Percentiles rank a stretch among this genome's conserved stretches.
Evolutionary conservation across 1,140 invertebrate genomes (phyloP).

Genomic region (Reticulitermes speratus): DNA sequence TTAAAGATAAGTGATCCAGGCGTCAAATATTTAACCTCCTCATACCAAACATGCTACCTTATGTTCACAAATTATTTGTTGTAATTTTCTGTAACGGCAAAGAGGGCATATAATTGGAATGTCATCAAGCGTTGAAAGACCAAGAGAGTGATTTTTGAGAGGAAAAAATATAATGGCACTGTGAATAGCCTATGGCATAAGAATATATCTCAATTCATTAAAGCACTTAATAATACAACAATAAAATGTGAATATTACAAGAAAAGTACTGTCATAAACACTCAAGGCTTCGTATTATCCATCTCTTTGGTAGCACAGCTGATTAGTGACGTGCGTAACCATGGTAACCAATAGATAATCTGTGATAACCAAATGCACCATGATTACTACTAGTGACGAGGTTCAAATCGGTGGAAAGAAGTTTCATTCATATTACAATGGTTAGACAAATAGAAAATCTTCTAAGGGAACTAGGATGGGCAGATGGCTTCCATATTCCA

Average conservation of each 20-base stretch:
- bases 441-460: slow-evolving; percentile 55
- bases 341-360: not conserved
- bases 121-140: too few species aligned
- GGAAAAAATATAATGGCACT: too few species aligned
- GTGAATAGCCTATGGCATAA: too few species aligned
- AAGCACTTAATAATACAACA: too few species aligned
- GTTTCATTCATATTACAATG: not conserved
- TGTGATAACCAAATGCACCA: not conserved
- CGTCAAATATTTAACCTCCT: too few species aligned
- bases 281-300: not conserved
- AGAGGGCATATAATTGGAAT: too few species aligned
- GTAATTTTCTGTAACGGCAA: too few species aligned
- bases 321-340: not conserved
- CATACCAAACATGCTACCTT: too few species aligned
- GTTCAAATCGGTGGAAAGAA: not conserved
- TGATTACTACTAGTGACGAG: not conserved
- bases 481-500: slow-evolving; percentile 67
- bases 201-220: too few species aligned
- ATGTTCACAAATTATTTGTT: too few species aligned
- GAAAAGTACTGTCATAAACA: not conserved
- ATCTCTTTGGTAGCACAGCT: not conserved
- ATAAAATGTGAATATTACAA: not conserved
- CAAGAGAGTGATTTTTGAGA: too few species aligned
- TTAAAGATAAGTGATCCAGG: too few species aligned
- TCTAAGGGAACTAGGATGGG: slow-evolving; percentile 67